Evolutionary conservation across 2,888 invertebrate species (phyloP).

Genomic region (Abrostola triplasia): DNA sequence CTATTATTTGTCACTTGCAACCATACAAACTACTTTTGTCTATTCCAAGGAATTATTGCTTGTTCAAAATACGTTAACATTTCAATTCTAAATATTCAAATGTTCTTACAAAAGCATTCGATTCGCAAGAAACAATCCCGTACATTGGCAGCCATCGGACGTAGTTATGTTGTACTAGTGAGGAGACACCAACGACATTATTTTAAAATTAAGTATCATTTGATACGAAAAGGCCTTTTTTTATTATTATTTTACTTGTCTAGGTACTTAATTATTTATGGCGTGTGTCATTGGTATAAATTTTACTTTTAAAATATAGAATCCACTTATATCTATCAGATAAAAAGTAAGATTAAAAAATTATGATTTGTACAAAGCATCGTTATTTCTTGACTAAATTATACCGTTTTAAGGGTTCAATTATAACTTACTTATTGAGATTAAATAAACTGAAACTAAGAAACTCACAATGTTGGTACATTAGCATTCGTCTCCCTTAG

Average conservation of each 20-base stretch:
- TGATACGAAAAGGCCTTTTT: background rate
- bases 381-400: no score
- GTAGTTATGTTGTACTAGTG: constrained; percentile 18
- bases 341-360: no score
- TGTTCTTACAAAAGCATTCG: constrained; percentile 9
- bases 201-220: background rate
- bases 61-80: background rate
- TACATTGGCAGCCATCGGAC: constrained; percentile 22
- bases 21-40: no score
- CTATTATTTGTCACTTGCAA: constrained; percentile 25
- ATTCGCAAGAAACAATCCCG: constrained; percentile 27
- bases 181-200: background rate
- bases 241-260: background rate
- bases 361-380: no score
- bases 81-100: constrained; percentile 4
- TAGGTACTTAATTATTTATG: background rate
- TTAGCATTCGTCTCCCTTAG: constrained; percentile 34
- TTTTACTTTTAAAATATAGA: no score
- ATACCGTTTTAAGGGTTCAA: no score
- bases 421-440: constrained; percentile 11
- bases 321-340: no score
- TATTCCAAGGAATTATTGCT: no score
- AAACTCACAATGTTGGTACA: constrained; percentile 13
- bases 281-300: no score
- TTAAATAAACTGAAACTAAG: constrained; percentile 22